These are phyloP conservation scores for Stercorarius parasiticus DNA, from an alignment of 2,113 vertebrate genomes.

Conservation along the genomic window DNA sequence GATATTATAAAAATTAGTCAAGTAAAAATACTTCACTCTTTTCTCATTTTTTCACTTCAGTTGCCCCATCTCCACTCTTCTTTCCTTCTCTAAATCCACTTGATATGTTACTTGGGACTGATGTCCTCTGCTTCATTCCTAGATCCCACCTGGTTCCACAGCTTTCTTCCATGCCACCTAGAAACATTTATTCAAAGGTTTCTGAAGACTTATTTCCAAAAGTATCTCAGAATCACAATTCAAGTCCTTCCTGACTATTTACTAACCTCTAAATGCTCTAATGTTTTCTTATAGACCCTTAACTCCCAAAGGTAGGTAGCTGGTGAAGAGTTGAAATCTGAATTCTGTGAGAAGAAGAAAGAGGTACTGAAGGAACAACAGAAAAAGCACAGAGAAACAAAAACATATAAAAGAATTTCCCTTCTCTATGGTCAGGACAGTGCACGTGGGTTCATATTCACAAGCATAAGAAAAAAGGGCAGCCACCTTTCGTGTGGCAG, in stretches of 20 bases:
- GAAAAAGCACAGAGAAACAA: not conserved
- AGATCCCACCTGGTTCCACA: not conserved
- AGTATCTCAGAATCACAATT: not conserved
- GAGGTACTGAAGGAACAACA: not conserved
- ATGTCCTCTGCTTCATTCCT: not conserved
- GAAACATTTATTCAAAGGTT: not conserved
- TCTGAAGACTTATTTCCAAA: not conserved
- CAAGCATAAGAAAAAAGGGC: not conserved
- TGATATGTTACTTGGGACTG: not conserved
- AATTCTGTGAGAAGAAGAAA: not conserved
- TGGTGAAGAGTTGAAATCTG: not conserved
- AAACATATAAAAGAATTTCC: not conserved
- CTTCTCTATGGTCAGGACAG: not conserved
- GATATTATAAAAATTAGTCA: not conserved
- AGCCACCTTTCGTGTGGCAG: rapidly evolving
- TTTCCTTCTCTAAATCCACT: not conserved
- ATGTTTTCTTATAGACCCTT: not conserved
- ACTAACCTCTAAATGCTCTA: not conserved
- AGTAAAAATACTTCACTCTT: not conserved
- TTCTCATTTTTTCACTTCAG: not conserved
- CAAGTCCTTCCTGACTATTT: not conserved
- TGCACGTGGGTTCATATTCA: not conserved
- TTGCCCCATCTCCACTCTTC: not conserved
- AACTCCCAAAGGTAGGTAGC: not conserved
- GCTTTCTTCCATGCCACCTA: not conserved